phyloP scores from a whole-genome alignment of 2,888 invertebrate species.

The Flabesymbios commensalis region DNA sequence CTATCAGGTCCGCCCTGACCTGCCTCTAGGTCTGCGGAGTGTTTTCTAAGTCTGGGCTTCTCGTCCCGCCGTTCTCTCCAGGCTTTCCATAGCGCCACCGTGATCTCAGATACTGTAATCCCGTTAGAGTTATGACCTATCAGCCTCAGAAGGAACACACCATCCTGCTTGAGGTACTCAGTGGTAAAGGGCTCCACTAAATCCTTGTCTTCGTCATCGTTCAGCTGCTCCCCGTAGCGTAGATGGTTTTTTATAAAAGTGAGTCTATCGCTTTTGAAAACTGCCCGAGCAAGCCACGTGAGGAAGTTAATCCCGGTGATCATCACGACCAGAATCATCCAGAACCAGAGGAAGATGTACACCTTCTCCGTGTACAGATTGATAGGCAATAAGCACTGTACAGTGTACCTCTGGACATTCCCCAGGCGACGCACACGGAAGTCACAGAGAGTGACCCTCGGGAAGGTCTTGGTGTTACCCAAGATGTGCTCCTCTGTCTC shows the following conservation, averaged over 20 bases:
- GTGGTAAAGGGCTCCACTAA: constrained; percentile 30
- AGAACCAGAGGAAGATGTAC: constrained; percentile 37
- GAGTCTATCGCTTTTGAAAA: constrained; percentile 11
- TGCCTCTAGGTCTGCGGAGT: too few species aligned
- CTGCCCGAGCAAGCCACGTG: constrained; percentile 41
- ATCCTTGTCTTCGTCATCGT: not conserved
- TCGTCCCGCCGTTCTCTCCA: too few species aligned
- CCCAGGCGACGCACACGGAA: constrained; percentile 40
- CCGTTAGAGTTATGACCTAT: constrained; percentile 29
- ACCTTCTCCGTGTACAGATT: constrained; percentile 33
- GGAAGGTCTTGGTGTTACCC: constrained; percentile 14
- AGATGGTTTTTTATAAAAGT: constrained; percentile 47
- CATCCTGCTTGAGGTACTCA: constrained; percentile 23
- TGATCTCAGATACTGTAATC: constrained; percentile 21
- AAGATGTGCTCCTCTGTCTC: too few species aligned
- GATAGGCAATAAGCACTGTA: constrained; percentile 45
- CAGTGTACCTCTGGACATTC: constrained; percentile 50
- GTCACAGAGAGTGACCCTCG: constrained; percentile 15
- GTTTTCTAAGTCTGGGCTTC: too few species aligned
- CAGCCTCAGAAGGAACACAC: constrained; percentile 25
- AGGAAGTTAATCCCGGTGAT: constrained; percentile 46
- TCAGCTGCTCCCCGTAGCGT: not conserved
- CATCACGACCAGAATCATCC: constrained; percentile 51
- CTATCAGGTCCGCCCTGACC: too few species aligned
- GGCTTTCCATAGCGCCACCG: constrained; percentile 18